phyloP scores from a whole-genome alignment of 2,888 invertebrate species.

The Melanargia galathea region DNA sequence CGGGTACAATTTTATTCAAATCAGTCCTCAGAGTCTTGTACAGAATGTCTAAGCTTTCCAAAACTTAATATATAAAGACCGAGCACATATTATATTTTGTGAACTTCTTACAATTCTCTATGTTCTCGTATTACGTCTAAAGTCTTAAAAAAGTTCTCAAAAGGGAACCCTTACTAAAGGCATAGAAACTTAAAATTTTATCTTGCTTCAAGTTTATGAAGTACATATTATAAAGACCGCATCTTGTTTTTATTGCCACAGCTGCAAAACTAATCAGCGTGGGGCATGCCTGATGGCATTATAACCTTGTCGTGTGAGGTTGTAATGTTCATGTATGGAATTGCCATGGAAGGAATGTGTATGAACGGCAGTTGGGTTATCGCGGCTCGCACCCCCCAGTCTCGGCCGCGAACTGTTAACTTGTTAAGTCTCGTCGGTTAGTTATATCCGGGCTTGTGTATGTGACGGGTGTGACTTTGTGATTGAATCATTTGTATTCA shows the following conservation, averaged over 20 bases:
- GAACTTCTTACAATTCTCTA: too few relatives aligned
- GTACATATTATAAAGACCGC: constrained; percentile 48
- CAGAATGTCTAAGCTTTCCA: too few relatives aligned
- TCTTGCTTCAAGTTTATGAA: constrained; percentile 27
- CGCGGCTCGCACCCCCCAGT: constrained; percentile 40
- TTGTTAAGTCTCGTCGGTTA: constrained; percentile 53
- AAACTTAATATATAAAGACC: too few relatives aligned
- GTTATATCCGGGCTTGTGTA: constrained; percentile 65
- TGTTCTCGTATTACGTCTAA: too few relatives aligned
- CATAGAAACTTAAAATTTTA: constrained; percentile 34
- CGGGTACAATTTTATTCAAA: neutral
- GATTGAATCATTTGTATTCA: neutral
- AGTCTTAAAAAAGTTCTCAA: neutral
- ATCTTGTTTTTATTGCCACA: constrained; percentile 56
- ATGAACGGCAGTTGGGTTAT: constrained; percentile 48
- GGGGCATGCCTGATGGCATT: constrained; percentile 50
- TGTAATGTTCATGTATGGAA: constrained; percentile 48
- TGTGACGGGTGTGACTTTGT: constrained; percentile 49
- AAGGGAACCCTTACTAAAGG: neutral
- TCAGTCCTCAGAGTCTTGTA: too few relatives aligned
- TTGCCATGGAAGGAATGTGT: constrained; percentile 55
- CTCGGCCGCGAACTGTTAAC: constrained; percentile 44
- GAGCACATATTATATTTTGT: too few relatives aligned
- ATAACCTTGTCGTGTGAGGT: constrained; percentile 58
- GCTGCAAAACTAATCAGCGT: constrained; percentile 60